Base-by-base conservation (phyloP, 2,797 vertebrate species). In the Nasua narica region DNA sequence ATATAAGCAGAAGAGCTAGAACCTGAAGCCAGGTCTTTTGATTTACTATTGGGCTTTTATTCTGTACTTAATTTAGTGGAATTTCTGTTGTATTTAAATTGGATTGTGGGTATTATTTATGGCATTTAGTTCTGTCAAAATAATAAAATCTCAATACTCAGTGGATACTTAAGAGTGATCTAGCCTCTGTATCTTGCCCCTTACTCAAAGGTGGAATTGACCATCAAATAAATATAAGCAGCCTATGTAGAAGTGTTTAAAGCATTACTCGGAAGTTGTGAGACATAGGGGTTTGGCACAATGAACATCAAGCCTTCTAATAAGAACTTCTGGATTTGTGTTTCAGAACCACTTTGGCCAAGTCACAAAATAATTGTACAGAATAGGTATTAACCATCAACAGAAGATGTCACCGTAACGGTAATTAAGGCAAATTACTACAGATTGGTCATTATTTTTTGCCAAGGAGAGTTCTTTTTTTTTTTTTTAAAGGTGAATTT, bases 91-190 rank as follows among this genome's bases (percentile, higher is more conserved):
- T 58, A 76, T 92, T 67, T 95, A 74, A 56, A 58, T 77, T 84
- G 43, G 18, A 32, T 91, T 87, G 13, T 54, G 7, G 52, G 18
- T 70, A 91, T 94, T 91, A 83, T 78, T 96, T 78, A 60, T 88
- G 77, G 6, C 76, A 67, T 77, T 96, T 87, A 82, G 52, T 94
- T 87, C 52, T 91, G 43, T 88, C 62, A 94, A 62, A 69, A 87
- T 83, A 94, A 50, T 13, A 67, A 84, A 77, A 35, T 85, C 18
- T 83, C 25, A 84, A 50, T 50, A 84, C 21, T 88, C 56, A 43
- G 25, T 85, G 25, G 35, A 32, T 90, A 54, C 9, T 81, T 48
- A 87, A 69, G 7, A 76, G n/a, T 77, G 40, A 21, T 29, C 13
- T 56, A 37, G 60, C 43, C 7, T 88, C 32, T 94, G 13, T 87